These are phyloP conservation scores for Osmerus eperlanus DNA, from an alignment of 2,113 vertebrate genomes.

Conservation along the genomic window DNA sequence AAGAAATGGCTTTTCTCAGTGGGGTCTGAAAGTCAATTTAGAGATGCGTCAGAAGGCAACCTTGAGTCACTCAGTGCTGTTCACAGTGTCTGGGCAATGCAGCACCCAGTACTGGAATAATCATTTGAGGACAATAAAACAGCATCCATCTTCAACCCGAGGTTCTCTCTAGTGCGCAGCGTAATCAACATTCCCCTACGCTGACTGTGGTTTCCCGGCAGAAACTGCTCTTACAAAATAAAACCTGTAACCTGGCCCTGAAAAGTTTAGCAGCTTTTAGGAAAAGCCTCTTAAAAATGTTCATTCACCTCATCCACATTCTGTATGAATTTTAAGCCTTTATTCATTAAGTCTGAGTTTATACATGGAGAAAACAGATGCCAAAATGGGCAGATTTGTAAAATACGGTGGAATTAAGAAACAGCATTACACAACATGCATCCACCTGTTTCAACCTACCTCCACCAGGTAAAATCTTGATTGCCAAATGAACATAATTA, in stretches of 20 bases:
- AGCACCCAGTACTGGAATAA: conserved; percentile 57
- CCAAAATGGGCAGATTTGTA: background rate
- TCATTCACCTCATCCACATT: too few relatives aligned
- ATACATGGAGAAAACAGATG: background rate
- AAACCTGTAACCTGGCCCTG: background rate
- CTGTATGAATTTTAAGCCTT: too few relatives aligned
- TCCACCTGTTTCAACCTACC: background rate
- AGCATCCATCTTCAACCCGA: conserved; percentile 59
- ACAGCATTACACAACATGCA: background rate
- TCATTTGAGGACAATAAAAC: conserved; percentile 60
- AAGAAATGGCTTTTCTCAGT: conserved; percentile 63
- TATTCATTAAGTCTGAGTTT: background rate
- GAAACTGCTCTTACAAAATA: conserved; percentile 1
- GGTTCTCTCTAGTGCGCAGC: conserved; percentile 35
- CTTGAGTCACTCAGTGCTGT: conserved; percentile 24
- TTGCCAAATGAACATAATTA: background rate
- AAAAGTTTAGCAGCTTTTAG: conserved; percentile 11
- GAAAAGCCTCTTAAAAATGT: background rate
- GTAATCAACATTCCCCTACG: conserved; percentile 55
- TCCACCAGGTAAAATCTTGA: background rate
- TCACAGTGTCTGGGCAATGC: conserved; percentile 36
- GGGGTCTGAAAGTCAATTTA: conserved; percentile 48
- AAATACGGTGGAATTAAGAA: background rate
- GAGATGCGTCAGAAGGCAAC: conserved; percentile 44
- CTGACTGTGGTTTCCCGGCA: conserved; percentile 33